Evolutionary conservation across 2,888 invertebrate genomes (phyloP).

Genomic region (Yponomeuta sedellus): DNA sequence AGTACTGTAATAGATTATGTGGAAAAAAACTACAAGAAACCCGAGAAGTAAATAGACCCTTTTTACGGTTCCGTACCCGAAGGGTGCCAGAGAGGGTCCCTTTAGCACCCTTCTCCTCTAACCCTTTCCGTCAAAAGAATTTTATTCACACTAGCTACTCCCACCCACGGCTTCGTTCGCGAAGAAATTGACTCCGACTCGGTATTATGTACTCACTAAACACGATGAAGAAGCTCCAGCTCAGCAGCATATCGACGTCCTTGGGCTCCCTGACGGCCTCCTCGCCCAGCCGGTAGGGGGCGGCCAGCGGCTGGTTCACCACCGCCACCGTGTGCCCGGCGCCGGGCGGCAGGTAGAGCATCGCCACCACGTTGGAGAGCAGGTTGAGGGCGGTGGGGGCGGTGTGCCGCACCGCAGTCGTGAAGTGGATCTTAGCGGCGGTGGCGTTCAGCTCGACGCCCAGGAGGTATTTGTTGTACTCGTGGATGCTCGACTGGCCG

Average conservation of each 20-base stretch:
- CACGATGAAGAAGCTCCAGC: constrained; percentile 30
- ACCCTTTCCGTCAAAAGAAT: no score
- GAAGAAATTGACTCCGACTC: no score
- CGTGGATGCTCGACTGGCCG: constrained; percentile 35
- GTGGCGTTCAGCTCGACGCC: constrained; percentile 63
- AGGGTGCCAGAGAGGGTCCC: no score
- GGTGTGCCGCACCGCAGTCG: constrained; percentile 70
- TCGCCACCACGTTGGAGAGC: constrained; percentile 56
- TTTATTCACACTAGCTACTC: no score
- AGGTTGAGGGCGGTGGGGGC: constrained; percentile 71
- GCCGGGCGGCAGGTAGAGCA: constrained; percentile 24
- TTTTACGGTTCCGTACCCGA: no score
- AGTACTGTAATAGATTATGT: no score
- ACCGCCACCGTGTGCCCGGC: constrained; percentile 31
- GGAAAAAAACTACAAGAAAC: no score
- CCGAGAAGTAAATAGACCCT: no score
- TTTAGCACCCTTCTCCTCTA: no score
- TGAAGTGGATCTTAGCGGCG: constrained; percentile 61
- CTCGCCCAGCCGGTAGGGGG: neutral
- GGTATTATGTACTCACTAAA: constrained; percentile 42
- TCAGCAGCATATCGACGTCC: neutral
- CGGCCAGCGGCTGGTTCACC: constrained; percentile 36
- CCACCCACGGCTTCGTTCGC: no score
- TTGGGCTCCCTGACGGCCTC: constrained; percentile 28
- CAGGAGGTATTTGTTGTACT: constrained; percentile 65